These are phyloP conservation scores for Paedocypris sp. DNA, from an alignment of 2,113 vertebrate genomes.

Conservation along the genomic window DNA sequence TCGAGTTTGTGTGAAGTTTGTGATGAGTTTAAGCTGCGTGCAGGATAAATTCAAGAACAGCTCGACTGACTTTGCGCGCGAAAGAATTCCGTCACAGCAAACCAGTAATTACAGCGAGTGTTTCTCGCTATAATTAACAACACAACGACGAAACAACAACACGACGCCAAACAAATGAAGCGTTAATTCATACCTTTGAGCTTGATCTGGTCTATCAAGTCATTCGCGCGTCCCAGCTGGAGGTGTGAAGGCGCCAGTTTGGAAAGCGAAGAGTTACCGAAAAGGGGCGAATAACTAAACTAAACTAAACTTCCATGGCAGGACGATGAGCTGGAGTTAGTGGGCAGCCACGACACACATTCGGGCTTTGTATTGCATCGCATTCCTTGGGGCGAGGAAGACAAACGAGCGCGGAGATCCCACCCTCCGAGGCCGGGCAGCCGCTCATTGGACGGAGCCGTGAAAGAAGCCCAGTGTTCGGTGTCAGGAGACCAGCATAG, in stretches of 20 bases:
- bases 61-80: too few relatives aligned
- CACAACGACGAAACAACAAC: neutral
- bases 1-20: neutral
- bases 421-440: slow-evolving; percentile 28
- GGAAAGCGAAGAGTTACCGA: slow-evolving; percentile 4
- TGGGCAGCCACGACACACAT: neutral
- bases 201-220: slow-evolving; percentile 31
- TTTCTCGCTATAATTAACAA: too few relatives aligned
- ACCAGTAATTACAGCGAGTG: too few relatives aligned
- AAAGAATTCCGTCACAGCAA: neutral
- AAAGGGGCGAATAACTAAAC: neutral
- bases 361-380: neutral
- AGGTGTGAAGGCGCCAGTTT: slow-evolving; percentile 23
- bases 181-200: slow-evolving; percentile 39
- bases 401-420: slow-evolving; percentile 36
- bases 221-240: slow-evolving; percentile 31
- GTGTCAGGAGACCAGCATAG: slow-evolving; percentile 37
- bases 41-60: too few relatives aligned
- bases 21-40: neutral
- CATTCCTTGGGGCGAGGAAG: slow-evolving; percentile 24
- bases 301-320: slow-evolving; percentile 26
- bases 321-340: neutral
- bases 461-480: slow-evolving; percentile 41
- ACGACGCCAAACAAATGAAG: neutral
- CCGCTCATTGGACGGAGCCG: slow-evolving; percentile 40